phyloP scores from a whole-genome alignment of 2,113 vertebrate genomes.

The Furnarius figulus region DNA sequence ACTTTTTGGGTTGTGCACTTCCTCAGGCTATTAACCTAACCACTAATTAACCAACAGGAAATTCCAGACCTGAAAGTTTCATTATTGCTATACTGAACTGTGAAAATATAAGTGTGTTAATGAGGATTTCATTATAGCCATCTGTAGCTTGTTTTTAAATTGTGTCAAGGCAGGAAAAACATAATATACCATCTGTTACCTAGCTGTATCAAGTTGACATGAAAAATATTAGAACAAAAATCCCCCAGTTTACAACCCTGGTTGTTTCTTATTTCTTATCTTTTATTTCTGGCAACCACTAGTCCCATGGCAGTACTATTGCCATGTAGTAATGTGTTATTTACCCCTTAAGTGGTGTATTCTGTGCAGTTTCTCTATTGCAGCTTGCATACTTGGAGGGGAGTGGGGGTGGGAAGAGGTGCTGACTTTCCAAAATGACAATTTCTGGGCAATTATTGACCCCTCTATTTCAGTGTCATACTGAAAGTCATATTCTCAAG shows the following conservation, averaged over 20 bases:
- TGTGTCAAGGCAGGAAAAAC: slow-evolving; percentile 31
- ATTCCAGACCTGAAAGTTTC: slow-evolving; percentile 45
- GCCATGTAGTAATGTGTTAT: fast-evolving
- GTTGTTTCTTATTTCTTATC: neutral
- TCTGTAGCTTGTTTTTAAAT: slow-evolving; percentile 55
- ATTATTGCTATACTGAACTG: slow-evolving; percentile 41
- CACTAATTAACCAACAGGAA: slow-evolving; percentile 58
- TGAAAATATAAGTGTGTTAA: slow-evolving; percentile 56
- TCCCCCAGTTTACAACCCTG: neutral
- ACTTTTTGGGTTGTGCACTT: slow-evolving; percentile 40
- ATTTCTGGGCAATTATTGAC: neutral
- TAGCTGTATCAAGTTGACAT: neutral
- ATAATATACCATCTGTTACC: slow-evolving; percentile 51
- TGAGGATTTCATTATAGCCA: slow-evolving; percentile 56
- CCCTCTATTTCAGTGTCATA: neutral
- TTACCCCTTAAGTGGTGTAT: neutral
- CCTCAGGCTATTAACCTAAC: slow-evolving; percentile 46
- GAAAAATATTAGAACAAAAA: neutral
- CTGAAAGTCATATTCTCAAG: neutral
- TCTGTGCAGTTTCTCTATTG: neutral
- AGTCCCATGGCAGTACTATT: neutral
- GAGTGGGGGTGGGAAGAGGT: neutral
- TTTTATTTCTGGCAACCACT: neutral
- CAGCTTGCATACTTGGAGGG: neutral
- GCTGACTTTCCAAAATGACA: neutral